Percentiles rank a stretch among this genome's conserved stretches.
These are phyloP conservation scores for Reinhardtius hippoglossoides DNA, from an alignment of 2,113 vertebrate genomes.

Conservation along the genomic window DNA sequence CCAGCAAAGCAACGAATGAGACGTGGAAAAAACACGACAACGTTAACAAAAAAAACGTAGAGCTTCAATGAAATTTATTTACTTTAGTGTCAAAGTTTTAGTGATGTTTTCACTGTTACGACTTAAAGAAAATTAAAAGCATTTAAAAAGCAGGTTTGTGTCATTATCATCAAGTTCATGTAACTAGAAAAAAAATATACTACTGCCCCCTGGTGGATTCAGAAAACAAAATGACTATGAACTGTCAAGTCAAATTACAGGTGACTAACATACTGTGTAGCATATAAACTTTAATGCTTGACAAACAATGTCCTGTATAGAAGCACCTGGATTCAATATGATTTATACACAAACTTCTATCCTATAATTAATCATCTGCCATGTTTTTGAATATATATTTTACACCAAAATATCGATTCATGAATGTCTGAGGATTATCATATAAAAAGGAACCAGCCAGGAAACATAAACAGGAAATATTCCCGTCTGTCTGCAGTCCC, in stretches of 20 bases:
- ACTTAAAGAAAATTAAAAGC: conserved; percentile 12
- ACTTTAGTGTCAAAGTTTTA: conserved; percentile 19
- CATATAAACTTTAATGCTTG: background rate
- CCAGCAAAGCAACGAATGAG: background rate
- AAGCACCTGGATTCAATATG: background rate
- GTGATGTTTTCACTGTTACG: conserved; percentile 23
- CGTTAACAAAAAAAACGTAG: conserved; percentile 19
- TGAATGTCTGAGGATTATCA: conserved; percentile 1
- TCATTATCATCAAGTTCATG: conserved; percentile 13
- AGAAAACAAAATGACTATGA: background rate
- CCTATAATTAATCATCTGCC: background rate
- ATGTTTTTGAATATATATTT: background rate
- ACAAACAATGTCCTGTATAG: background rate
- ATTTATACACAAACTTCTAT: background rate
- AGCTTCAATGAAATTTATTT: conserved; percentile 24
- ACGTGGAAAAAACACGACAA: background rate
- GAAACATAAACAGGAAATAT: no score
- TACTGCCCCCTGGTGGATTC: conserved; percentile 70
- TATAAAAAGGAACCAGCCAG: background rate
- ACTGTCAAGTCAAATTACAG: background rate
- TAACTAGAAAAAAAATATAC: conserved; percentile 33
- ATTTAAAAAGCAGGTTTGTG: conserved; percentile 5
- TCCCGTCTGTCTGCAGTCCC: background rate
- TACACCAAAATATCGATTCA: background rate
- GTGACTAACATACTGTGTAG: background rate